Evolutionary conservation across 2,888 invertebrate genomes (phyloP).

Genomic region (Rambutsinella grinnellia): DNA sequence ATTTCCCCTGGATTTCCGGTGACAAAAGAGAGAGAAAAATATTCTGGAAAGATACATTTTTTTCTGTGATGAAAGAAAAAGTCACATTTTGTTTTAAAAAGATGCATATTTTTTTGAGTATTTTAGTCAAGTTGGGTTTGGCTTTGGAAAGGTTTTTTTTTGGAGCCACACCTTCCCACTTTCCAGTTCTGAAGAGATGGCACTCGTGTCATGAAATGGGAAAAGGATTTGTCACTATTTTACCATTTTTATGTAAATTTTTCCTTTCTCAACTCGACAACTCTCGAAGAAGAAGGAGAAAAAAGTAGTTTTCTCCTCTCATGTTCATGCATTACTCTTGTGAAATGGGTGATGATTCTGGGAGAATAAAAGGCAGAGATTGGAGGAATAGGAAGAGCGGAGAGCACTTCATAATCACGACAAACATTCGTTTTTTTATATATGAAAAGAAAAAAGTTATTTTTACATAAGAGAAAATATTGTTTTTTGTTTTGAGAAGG

Average conservation of each 20-base stretch:
- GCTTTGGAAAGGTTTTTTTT: too few relatives aligned
- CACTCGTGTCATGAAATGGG: not conserved
- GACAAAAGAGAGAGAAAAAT: too few relatives aligned
- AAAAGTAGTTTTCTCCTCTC: not conserved
- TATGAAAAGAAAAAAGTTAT: too few relatives aligned
- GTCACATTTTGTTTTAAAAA: too few relatives aligned
- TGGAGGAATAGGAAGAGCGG: not conserved
- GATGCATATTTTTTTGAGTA: not conserved
- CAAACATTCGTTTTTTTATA: not conserved
- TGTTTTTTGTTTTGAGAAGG: not conserved
- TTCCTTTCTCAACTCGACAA: conserved; percentile 14
- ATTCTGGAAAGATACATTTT: too few relatives aligned
- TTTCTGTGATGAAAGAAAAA: too few relatives aligned
- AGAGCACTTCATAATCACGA: not conserved
- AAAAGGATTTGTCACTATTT: conserved; percentile 39
- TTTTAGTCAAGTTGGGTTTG: not conserved
- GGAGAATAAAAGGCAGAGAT: not conserved
- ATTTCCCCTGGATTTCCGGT: not conserved
- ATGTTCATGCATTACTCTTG: not conserved
- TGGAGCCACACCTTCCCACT: not conserved
- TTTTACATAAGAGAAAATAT: conserved; percentile 18
- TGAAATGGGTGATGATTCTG: not conserved
- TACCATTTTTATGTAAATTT: conserved; percentile 15
- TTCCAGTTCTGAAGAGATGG: too few relatives aligned
- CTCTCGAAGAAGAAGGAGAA: not conserved